Conservation (phyloP, 2,888 invertebrate species). For the Euspilapteryx auroguttella region DNA sequence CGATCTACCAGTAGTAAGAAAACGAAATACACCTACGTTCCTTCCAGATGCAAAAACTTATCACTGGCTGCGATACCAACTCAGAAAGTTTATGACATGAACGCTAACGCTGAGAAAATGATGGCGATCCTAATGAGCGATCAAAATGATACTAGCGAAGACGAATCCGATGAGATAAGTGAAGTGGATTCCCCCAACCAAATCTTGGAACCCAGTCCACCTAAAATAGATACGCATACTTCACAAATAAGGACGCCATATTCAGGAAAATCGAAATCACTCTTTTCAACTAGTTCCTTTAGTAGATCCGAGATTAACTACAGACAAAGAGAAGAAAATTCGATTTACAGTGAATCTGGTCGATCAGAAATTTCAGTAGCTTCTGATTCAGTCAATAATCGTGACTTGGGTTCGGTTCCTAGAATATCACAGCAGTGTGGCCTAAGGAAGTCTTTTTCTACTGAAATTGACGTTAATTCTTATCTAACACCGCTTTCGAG, state of each 20-base stretch:
- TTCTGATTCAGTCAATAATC: too few relatives aligned
- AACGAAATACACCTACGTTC: conserved; percentile 9
- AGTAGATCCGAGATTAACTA: too few relatives aligned
- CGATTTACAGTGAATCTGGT: too few relatives aligned
- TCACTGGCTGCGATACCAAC: background rate
- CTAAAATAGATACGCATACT: conserved; percentile 31
- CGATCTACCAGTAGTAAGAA: too few relatives aligned
- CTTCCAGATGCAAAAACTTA: background rate
- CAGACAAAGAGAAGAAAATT: too few relatives aligned
- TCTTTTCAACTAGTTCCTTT: too few relatives aligned
- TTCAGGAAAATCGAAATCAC: too few relatives aligned
- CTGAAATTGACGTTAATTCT: conserved; percentile 23
- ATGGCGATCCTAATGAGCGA: conserved; percentile 34
- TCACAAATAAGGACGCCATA: too few relatives aligned
- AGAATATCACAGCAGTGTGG: too few relatives aligned
- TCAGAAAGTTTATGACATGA: conserved; percentile 32
- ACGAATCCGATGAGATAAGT: conserved; percentile 8
- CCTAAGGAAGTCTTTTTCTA: conserved; percentile 20
- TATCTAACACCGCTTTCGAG: conserved; percentile 20
- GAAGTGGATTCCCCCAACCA: conserved; percentile 4
- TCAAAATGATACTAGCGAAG: conserved; percentile 14
- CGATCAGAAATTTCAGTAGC: too few relatives aligned
- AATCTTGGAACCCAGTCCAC: conserved; percentile 21
- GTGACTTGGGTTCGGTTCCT: too few relatives aligned
- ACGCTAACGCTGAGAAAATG: conserved; percentile 34